A percentile compares a stretch with the other conserved stretches of the same genome.
Evolutionary conservation across 2,797 vertebrate genomes (phyloP).

Genomic region (Petrocephalus sullivani): DNA sequence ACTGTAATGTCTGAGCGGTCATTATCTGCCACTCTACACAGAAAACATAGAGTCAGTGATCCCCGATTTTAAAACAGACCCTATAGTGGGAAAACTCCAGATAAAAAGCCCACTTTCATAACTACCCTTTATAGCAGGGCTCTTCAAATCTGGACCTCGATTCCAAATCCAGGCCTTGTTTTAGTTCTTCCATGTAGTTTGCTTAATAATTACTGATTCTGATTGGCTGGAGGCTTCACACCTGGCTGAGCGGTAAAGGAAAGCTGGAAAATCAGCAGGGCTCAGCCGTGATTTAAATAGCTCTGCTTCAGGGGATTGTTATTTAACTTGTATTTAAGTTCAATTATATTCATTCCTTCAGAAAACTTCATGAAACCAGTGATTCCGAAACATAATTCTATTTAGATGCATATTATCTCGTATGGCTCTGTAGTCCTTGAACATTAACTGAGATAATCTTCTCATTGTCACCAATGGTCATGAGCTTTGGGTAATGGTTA

Average conservation of each 20-base stretch:
- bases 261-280: no score
- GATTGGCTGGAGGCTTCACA: no score
- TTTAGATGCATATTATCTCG: slow-evolving; percentile 3
- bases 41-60: not conserved
- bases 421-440: not conserved
- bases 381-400: not conserved
- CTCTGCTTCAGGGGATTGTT: not conserved
- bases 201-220: no score
- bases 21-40: not conserved
- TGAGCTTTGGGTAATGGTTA: not conserved
- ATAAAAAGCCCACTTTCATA: not conserved
- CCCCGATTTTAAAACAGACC: not conserved
- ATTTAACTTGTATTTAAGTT: slow-evolving; percentile 1
- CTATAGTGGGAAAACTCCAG: not conserved
- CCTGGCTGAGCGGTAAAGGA: no score
- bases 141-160: no score
- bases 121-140: not conserved
- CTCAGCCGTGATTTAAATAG: no score
- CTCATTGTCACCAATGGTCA: slow-evolving; percentile 7
- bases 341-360: not conserved
- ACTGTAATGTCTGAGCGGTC: not conserved
- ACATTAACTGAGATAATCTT: slow-evolving; percentile 7
- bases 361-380: not conserved
- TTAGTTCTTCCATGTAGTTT: no score
- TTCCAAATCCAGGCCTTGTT: no score